These are phyloP conservation scores for Laupala kohalensis DNA, from an alignment of 1,140 invertebrate genomes.

Conservation along the genomic window DNA sequence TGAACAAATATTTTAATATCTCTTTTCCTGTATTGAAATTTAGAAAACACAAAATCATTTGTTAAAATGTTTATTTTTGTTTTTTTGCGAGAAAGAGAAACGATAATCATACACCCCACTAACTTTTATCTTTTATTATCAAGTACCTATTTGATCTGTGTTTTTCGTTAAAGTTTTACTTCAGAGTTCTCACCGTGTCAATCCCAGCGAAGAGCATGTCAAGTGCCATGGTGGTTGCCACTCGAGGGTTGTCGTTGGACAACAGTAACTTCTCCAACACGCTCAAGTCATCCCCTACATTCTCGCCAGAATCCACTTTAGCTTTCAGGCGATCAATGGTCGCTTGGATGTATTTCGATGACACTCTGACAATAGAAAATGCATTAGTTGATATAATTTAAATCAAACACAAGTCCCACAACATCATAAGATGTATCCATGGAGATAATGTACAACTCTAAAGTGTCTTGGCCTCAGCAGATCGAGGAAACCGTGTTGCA, in stretches of 20 bases:
- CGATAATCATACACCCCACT: too few species aligned
- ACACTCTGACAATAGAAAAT: constrained; percentile 5
- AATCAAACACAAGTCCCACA: not conserved
- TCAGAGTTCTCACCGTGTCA: constrained; percentile 16
- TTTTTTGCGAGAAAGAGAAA: too few species aligned
- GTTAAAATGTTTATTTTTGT: not conserved
- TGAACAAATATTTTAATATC: too few species aligned
- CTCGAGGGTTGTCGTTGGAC: not conserved
- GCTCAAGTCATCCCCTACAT: constrained; percentile 5
- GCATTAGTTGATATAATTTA: not conserved
- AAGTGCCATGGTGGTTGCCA: constrained; percentile 9
- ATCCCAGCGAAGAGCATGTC: constrained; percentile 12
- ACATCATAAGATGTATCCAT: not conserved
- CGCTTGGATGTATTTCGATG: constrained; percentile 9
- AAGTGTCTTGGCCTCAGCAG: not conserved
- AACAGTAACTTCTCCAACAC: constrained; percentile 12
- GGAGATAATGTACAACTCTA: not conserved
- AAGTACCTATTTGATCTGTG: too few species aligned
- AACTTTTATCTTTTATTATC: too few species aligned
- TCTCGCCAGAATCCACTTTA: not conserved
- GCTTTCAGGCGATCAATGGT: not conserved
- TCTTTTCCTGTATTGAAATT: too few species aligned
- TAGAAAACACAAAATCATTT: not conserved
- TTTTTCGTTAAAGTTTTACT: too few species aligned
- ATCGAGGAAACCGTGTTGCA: not conserved